Evolutionary conservation across 2,113 vertebrate species (phyloP), one percentile per base, ranked within the genome.

Genomic region (Corythornis cristatus): DNA sequence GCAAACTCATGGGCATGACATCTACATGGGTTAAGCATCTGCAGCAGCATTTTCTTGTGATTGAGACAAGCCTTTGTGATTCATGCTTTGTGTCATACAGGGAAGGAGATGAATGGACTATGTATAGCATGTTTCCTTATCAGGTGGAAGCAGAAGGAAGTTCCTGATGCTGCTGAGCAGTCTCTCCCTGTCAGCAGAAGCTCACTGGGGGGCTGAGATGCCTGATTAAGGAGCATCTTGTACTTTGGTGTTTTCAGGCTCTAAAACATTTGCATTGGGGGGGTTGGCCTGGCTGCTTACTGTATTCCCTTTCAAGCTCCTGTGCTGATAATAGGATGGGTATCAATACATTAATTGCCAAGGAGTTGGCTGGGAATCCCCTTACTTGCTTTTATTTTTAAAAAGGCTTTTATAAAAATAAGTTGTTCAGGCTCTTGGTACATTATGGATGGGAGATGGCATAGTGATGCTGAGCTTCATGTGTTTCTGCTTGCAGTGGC

Each of bases 101-200:
- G 9, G 35, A 60, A 77, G 81, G 74, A 89, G 89, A 65, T 88
- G 4, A 88, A 89, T 88, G 71, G 3, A 1, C 29, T 77, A 16
- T 86, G 77, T 31, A 6, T 45, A 65, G 48, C 4, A 0, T 25
- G 65, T 37, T 74, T 67, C 43, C 82, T 91, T 91, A 92, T 89
- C 89, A 64, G 68, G 64, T 64, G n/a, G 72, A 42, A 79, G 86
- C 90, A 96, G 94, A 87, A 89, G 66, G 60, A 88, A 43, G 82
- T 28, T 73, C 46, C 60, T 74, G 33, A 22, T 74, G 15, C 71
- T 70, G 80, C 78, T 74, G 71, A 73, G 50, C 71, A 67, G 62
- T 15, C 75, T 85, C 60, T 83, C 2, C 3, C 66, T 85, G 72
- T 83, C 88, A 95, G 75, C 67, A 90, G 14, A 67, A 77, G 23